phyloP scores from a whole-genome alignment of 2,797 vertebrate genomes.

The Sphenodon punctatus region DNA sequence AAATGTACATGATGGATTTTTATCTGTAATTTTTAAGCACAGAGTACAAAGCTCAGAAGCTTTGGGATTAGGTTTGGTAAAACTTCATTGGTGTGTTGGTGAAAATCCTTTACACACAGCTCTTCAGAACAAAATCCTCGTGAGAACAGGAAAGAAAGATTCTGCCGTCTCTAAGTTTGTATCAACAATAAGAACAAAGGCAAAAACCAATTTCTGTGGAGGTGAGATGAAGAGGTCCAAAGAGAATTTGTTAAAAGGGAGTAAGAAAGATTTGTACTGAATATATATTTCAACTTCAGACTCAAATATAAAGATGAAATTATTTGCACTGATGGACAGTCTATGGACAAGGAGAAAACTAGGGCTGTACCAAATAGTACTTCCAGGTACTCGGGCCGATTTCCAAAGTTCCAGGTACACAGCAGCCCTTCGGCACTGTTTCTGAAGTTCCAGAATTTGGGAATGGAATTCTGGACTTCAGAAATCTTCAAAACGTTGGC shows the following conservation, averaged over 20 bases:
- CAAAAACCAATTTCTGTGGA: neutral
- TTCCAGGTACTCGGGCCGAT: no score
- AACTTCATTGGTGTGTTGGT: neutral
- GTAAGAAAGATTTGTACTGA: neutral
- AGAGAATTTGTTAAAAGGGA: conserved; percentile 14
- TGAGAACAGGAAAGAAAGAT: neutral
- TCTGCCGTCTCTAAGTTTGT: neutral
- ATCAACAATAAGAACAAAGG: conserved; percentile 45
- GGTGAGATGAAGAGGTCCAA: conserved; percentile 23
- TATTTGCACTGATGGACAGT: no score
- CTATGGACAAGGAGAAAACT: no score
- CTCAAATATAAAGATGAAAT: no score
- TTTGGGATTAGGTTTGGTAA: neutral
- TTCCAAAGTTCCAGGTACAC: no score
- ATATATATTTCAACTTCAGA: no score
- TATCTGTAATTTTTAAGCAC: accelerated
- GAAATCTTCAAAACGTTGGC: no score
- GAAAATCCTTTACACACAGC: neutral
- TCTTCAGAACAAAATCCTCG: neutral
- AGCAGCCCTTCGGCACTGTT: no score
- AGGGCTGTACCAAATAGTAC: no score
- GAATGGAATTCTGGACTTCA: no score
- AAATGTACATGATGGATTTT: neutral
- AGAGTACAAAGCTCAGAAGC: neutral
- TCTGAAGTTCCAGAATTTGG: no score